Base-by-base conservation (phyloP, 1,140 invertebrate species). In the Aradophagus sp. region DNA sequence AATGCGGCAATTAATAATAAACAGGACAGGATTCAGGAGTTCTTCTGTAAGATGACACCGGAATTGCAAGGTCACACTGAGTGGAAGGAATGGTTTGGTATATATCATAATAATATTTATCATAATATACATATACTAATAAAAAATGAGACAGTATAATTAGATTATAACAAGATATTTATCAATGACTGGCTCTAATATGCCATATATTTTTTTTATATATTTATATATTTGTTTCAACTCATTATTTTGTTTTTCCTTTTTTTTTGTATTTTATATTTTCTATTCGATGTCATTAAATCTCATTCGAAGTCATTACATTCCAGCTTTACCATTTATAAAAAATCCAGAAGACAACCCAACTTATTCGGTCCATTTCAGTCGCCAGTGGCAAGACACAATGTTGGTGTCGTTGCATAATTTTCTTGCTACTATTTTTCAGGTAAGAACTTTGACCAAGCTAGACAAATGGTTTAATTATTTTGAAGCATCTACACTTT, bases 81-180 rank as follows among this genome's bases (percentile, higher is more conserved):
- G 79, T 99, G 97, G 95, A 97, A 93, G 79, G 97, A 98, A 75
- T 99, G 97, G 97, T 98, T 98, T 87, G 93, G 96, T 98, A 90
- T 88, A 5, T 44, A 20, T 12, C 14, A 23, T 8, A 5, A 4
- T 39, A 31, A 41, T 15, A 19, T 13, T 2, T 13, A 5, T 13
- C n/a, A 12, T 12, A 34, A 13, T 5, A 23, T 23, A 23, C 20
- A 23, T 23, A 5, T n/a, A n/a, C n/a, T n/a, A n/a, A 23, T 23
- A 23, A 23, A 23, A 23, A 23, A 23, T n/a, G n/a, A n/a, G n/a
- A n/a, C n/a, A n/a, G n/a, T n/a, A n/a, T n/a, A n/a, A n/a, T n/a
- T n/a, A n/a, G n/a, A n/a, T n/a, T n/a, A n/a, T n/a, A n/a, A n/a
- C n/a, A n/a, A n/a, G n/a, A n/a, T n/a, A n/a, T n/a, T n/a, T n/a